A percentile compares a stretch with the other conserved stretches of the same genome.
Evolutionary conservation across 2,797 vertebrate species (phyloP).

Genomic region (Tinamus major): DNA sequence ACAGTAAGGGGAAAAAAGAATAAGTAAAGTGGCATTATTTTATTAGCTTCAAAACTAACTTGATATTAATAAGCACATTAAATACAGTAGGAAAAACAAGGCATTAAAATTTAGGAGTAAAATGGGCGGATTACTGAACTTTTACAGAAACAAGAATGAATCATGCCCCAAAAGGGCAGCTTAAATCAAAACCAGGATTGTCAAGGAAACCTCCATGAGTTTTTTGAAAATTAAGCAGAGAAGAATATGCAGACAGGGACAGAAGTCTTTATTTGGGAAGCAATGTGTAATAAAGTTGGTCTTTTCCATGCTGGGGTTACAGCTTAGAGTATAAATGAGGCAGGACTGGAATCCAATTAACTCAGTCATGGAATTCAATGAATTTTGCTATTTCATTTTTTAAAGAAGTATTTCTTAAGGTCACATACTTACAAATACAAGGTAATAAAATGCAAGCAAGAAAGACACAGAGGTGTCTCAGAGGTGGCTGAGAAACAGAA

Average conservation of each 20-base stretch:
- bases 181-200: slow-evolving; percentile 1
- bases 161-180: not conserved
- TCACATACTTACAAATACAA: not conserved
- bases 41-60: not conserved
- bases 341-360: not conserved
- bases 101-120: not conserved
- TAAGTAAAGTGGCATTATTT: slow-evolving; percentile 3
- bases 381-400: not conserved
- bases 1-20: not conserved
- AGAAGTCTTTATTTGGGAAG: not conserved
- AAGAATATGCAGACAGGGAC: not conserved
- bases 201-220: not conserved
- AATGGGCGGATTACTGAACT: not conserved
- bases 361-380: not conserved
- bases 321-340: not conserved
- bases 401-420: not conserved
- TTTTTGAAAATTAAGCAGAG: not conserved
- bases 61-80: not conserved
- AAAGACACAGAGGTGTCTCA: not conserved
- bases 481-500: not conserved
- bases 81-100: not conserved
- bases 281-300: not conserved
- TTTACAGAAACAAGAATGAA: slow-evolving; percentile 6
- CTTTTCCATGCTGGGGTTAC: not conserved
- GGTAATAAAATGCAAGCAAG: not conserved